Evolutionary conservation across 2,888 invertebrate genomes (phyloP).

Genomic region (Lymantria monacha): DNA sequence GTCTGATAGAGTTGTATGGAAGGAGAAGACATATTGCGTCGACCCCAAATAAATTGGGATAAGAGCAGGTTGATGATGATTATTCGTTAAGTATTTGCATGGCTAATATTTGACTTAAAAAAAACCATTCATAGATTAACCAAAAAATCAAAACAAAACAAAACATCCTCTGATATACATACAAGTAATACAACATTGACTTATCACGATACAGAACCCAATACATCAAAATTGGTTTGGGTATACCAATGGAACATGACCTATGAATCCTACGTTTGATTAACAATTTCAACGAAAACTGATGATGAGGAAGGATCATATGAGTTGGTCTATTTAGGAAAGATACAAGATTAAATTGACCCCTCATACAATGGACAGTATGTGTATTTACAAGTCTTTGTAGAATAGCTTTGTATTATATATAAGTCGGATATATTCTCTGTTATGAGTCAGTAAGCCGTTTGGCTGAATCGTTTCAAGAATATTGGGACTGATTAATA

Average conservation of each 20-base stretch:
- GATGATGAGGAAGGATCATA: slow-evolving; percentile 31
- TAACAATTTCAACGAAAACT: slow-evolving; percentile 19
- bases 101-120: neutral
- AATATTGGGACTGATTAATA: slow-evolving; percentile 65
- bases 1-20: too few relatives aligned
- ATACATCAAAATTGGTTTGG: slow-evolving; percentile 47
- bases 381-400: slow-evolving; percentile 26
- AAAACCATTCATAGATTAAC: slow-evolving; percentile 7
- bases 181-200: slow-evolving; percentile 44
- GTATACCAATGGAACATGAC: slow-evolving; percentile 35
- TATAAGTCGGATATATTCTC: slow-evolving; percentile 67
- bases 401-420: slow-evolving; percentile 43
- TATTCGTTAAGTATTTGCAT: neutral
- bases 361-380: slow-evolving; percentile 16
- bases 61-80: too few relatives aligned
- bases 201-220: slow-evolving; percentile 44
- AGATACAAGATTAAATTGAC: slow-evolving; percentile 38
- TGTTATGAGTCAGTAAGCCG: slow-evolving; percentile 69
- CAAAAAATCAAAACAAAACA: slow-evolving; percentile 16
- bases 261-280: slow-evolving; percentile 25
- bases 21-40: too few relatives aligned
- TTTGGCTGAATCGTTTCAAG: slow-evolving; percentile 64
- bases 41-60: too few relatives aligned
- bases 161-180: slow-evolving; percentile 37
- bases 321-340: slow-evolving; percentile 38